phyloP scores from a whole-genome alignment of 2,797 vertebrate genomes.

The Centropyge bicolor region DNA sequence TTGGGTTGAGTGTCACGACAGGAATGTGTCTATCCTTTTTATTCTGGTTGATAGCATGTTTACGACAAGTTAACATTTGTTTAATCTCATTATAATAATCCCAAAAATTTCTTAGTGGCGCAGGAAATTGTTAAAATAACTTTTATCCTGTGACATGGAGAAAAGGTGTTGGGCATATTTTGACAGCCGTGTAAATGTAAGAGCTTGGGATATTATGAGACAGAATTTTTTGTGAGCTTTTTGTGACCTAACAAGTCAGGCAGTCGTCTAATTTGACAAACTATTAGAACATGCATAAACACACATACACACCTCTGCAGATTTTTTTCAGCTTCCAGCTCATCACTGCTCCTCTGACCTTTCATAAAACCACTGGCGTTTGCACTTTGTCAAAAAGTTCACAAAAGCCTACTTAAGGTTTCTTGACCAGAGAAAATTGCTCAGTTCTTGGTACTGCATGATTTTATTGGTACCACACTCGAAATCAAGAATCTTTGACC shows the following conservation, averaged over 20 bases:
- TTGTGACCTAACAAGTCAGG: neutral
- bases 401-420: neutral
- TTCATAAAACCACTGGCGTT: neutral
- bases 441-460: neutral
- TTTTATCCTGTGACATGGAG: neutral
- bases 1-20: neutral
- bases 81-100: neutral
- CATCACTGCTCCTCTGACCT: neutral
- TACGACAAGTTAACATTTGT: neutral
- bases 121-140: neutral
- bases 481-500: neutral
- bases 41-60: neutral
- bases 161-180: neutral
- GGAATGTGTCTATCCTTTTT: neutral
- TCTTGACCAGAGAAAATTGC: neutral
- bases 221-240: neutral
- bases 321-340: neutral
- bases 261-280: neutral
- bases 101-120: neutral
- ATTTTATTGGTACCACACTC: constrained; percentile 4
- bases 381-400: neutral
- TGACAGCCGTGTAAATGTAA: neutral
- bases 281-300: neutral
- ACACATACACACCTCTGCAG: neutral
- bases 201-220: neutral